Evolutionary conservation across 2,797 vertebrate species (phyloP), one percentile per base, ranked within the genome.

Genomic region (Tenualosa thibaudeaui): DNA sequence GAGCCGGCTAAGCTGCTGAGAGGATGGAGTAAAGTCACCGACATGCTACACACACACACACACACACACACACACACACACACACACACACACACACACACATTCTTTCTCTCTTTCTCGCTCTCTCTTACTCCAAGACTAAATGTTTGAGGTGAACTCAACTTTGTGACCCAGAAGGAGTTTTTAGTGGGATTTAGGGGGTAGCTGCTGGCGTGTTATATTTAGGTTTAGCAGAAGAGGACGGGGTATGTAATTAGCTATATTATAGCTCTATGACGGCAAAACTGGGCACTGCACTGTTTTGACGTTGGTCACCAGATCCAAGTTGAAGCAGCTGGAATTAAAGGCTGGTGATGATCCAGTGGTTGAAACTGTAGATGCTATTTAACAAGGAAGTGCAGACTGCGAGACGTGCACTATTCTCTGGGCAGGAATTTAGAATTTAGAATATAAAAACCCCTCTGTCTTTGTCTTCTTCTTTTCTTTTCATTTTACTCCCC

Each of bases 321-420:
- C 40, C 71, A 43, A 78, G 71, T 19, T 12, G 6, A 46, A 8
- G 40, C 37, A 19, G 71, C 40, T 46, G 2, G 19, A 78, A 78
- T 78, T 43, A 78, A 78, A 78, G 37, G 19, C 71, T 78, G 71
- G 37, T 78, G 71, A n/a, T 78, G 43, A 78, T 17, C 71, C 68
- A 40, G 71, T 78, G 71, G 71, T 17, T 71, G 26, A 37, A 78
- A 43, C 71, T 10, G 7, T 46, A 78, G 37, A 17, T 78, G 17
- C 9, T 78, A 37, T 78, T 43, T 78, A 78, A 46, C 9, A 78
- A 22, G 15, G 31, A 7, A 40, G 13, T 71, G 13, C 26, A 37
- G 37, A 51, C 2, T 51, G 50, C 40, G 37, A 43, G 13, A 78
- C 1, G 43, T 19, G 22, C 71, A 78, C 37, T 1, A 78, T n/a